phyloP scores from a whole-genome alignment of 2,113 vertebrate species.

The Todiramphus chloris region DNA sequence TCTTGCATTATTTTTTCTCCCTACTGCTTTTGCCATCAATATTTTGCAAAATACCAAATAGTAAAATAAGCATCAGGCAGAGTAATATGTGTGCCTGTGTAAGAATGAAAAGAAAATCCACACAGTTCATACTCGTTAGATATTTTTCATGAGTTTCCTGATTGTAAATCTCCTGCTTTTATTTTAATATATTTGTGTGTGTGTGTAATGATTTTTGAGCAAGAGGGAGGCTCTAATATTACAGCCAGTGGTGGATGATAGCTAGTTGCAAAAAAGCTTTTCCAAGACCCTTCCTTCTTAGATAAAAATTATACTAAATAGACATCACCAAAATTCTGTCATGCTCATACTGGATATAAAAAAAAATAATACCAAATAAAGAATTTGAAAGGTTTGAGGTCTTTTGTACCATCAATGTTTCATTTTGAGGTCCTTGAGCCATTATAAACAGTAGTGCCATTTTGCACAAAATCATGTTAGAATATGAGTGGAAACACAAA shows the following conservation, averaged over 20 bases:
- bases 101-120: slow-evolving; percentile 10
- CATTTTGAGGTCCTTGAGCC: background rate
- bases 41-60: slow-evolving; percentile 43
- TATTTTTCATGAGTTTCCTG: slow-evolving; percentile 5
- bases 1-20: slow-evolving; percentile 30
- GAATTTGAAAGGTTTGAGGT: background rate
- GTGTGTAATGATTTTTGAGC: background rate
- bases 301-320: slow-evolving; percentile 40
- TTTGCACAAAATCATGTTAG: slow-evolving; percentile 2
- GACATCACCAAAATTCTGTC: slow-evolving; percentile 27
- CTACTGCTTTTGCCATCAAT: slow-evolving; percentile 21
- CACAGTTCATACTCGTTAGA: background rate
- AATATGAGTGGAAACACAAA: slow-evolving; percentile 22
- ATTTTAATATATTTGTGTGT: background rate
- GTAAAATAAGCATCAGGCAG: background rate
- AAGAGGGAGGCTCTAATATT: background rate
- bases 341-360: background rate
- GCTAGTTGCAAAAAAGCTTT: background rate
- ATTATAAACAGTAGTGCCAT: slow-evolving; percentile 23
- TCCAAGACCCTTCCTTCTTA: background rate
- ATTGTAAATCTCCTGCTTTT: background rate
- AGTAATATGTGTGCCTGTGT: background rate
- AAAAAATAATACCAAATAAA: slow-evolving; percentile 14
- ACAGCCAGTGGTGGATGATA: background rate
- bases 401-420: slow-evolving; percentile 27